Base-by-base conservation (phyloP, 2,888 invertebrate species). In the Eilema depressum region DNA sequence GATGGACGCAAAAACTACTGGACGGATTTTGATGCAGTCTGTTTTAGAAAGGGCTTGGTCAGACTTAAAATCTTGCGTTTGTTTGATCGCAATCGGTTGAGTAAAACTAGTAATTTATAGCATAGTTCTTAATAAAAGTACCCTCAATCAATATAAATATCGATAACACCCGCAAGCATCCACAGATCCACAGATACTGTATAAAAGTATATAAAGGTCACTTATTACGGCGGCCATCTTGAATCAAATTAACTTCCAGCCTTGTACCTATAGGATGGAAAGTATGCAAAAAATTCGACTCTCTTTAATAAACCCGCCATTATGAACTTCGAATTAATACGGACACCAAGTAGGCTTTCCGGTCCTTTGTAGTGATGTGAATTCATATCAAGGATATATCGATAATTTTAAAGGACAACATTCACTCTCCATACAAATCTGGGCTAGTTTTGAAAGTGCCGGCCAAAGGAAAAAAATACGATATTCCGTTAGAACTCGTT, bases 271-370 rank as follows among this genome's bases (percentile, higher is more conserved):
- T n/a, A 79, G 80, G 77, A 85, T 82, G 82, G 84, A 84, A 85
- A 85, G 85, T 82, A 82, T 83, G 86, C 76, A 85, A 86, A 86
- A 89, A 90, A 86, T 87, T 88, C 86, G 84, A 85, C 86, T 86
- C 86, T 85, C 86, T 88, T 90, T 91, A 92, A 92, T 92, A 92
- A 91, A 88, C 88, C 82, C 81, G 83, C 84, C 79, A 86, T 90
- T 89, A 89, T 88, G 82, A 83, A 84, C 83, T 82, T 86, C 83
- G 85, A 89, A 89, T 91, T 91, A 90, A 88, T 89, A 84, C 85
- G 81, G 83, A 83, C 83, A 76, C 76, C 80, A 82, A 83, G 85
- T 83, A 84, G 81, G 75, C 83, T 80, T 75, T 79, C 80, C 68
- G 47, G 76, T 75, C 72, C 75, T 74, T 64, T 28, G 20, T 85